phyloP scores from a whole-genome alignment of 2,113 vertebrate genomes.

The Galeopterus variegatus region DNA sequence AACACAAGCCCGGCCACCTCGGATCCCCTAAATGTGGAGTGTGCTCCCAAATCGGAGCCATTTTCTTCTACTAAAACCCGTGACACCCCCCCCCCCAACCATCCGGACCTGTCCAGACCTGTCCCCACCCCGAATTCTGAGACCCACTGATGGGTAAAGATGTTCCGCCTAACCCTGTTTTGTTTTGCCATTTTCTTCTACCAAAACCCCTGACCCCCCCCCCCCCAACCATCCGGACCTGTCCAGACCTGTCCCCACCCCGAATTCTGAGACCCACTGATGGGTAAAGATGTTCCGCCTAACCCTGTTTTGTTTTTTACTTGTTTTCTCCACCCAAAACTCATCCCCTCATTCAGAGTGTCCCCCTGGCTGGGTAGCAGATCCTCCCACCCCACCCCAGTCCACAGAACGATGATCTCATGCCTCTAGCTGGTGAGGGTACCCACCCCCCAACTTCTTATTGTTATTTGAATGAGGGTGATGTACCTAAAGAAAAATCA shows the following conservation, averaged over 20 bases:
- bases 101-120: not conserved
- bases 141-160: not conserved
- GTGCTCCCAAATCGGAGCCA: too few relatives aligned
- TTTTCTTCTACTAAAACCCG: too few relatives aligned
- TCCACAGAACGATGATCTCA: not conserved
- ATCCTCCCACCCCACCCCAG: not conserved
- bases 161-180: too few relatives aligned
- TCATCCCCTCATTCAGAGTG: not conserved
- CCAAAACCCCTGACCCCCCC: too few relatives aligned
- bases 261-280: not conserved
- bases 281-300: too few relatives aligned
- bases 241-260: not conserved
- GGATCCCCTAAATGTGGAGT: too few relatives aligned
- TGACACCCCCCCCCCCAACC: accelerated
- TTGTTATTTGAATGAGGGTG: not conserved
- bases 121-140: accelerated
- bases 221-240: too few relatives aligned
- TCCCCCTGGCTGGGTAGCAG: not conserved
- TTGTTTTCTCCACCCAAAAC: not conserved
- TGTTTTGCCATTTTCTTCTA: too few relatives aligned
- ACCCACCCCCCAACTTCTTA: not conserved
- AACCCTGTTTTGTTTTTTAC: not conserved
- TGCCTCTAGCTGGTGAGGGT: not conserved
- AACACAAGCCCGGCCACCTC: not conserved
- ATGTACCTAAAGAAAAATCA: not conserved